Evolutionary conservation across 2,888 invertebrate genomes (phyloP).

Genomic region (Leuctra nigra): DNA sequence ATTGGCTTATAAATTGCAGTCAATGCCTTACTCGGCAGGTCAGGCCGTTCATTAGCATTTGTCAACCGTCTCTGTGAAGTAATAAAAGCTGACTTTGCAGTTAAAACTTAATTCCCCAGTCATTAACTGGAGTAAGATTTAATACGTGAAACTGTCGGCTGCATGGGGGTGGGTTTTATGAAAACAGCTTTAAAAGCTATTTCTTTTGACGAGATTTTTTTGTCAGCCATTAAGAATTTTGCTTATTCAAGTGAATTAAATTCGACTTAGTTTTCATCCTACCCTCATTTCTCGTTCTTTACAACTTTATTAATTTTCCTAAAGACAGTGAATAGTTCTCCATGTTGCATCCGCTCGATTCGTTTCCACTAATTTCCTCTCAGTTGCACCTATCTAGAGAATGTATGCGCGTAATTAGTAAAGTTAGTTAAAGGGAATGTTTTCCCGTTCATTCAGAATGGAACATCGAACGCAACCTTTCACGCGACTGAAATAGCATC

Average conservation of each 20-base stretch:
- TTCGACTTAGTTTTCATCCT: background rate
- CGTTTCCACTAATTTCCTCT: too few relatives aligned
- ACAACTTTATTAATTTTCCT: too few relatives aligned
- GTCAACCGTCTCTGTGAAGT: background rate
- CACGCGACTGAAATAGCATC: too few relatives aligned
- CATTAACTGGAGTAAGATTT: background rate
- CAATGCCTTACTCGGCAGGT: background rate
- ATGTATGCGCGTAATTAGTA: too few relatives aligned
- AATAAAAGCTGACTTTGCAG: background rate
- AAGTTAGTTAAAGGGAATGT: too few relatives aligned
- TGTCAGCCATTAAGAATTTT: background rate
- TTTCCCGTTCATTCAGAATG: too few relatives aligned
- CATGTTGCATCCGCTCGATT: too few relatives aligned
- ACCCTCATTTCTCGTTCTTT: background rate
- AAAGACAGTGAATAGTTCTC: too few relatives aligned
- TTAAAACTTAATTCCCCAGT: background rate
- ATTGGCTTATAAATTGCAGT: background rate
- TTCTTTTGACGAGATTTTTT: background rate
- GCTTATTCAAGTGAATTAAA: background rate
- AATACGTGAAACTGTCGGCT: background rate
- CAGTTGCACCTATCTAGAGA: too few relatives aligned
- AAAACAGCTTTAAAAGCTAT: background rate
- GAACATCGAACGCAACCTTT: too few relatives aligned
- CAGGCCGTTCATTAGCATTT: conserved; percentile 3
- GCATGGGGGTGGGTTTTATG: too few relatives aligned